Conservation (phyloP, 1,140 invertebrate genomes). For the Thalassaphorura encarpata region DNA sequence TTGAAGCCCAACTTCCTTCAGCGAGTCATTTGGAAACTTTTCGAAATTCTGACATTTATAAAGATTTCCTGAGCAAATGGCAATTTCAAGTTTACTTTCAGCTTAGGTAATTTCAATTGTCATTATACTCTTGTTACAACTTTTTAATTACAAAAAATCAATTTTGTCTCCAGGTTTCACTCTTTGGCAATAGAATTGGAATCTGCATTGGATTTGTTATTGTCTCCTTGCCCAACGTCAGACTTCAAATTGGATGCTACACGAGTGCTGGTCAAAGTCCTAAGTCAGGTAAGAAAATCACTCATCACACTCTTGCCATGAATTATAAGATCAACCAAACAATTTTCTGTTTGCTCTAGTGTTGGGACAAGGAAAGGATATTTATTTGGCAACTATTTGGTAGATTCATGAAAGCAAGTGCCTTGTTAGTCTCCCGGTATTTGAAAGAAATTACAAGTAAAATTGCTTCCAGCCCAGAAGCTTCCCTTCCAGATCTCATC, state of each 20-base stretch:
- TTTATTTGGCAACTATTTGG: slow-evolving; percentile 24
- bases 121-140: not conserved
- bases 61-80: slow-evolving; percentile 72
- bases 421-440: slow-evolving; percentile 28
- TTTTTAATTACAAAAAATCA: not conserved
- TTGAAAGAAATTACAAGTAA: slow-evolving; percentile 16
- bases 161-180: slow-evolving; percentile 24
- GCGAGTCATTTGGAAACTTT: slow-evolving; percentile 22
- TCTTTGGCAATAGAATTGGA: slow-evolving; percentile 27
- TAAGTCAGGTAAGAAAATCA: slow-evolving; percentile 26
- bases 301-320: not conserved
- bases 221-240: slow-evolving; percentile 11
- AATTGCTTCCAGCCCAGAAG: slow-evolving; percentile 11
- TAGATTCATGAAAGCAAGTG: slow-evolving; percentile 31
- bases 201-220: slow-evolving; percentile 18
- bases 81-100: slow-evolving; percentile 94
- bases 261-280: slow-evolving; percentile 21
- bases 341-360: slow-evolving; percentile 16
- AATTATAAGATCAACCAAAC: not conserved
- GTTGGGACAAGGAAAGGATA: slow-evolving; percentile 30
- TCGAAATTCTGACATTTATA: slow-evolving; percentile 30
- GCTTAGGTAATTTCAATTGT: slow-evolving; percentile 64
- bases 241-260: slow-evolving; percentile 30
- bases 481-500: slow-evolving; percentile 8
- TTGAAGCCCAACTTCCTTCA: slow-evolving; percentile 55